phyloP scores from a whole-genome alignment of 1,140 invertebrate genomes.

The Coelopa frigida region DNA sequence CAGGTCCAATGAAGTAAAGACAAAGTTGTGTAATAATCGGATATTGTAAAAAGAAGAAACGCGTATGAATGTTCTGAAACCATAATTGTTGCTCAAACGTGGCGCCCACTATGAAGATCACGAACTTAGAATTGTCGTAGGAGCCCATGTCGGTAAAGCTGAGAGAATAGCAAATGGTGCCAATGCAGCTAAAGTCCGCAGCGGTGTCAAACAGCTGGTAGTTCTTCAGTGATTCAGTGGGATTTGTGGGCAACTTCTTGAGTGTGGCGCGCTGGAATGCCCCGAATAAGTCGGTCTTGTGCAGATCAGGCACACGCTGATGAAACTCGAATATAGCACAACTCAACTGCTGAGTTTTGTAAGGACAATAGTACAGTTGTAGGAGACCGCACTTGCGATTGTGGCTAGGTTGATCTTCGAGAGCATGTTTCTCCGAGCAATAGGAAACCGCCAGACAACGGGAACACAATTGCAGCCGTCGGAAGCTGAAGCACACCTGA shows the following conservation, averaged over 20 bases:
- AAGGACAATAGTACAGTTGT: conserved; percentile 18
- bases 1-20: conserved; percentile 25
- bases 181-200: conserved; percentile 28
- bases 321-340: neutral
- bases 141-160: neutral
- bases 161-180: conserved; percentile 19
- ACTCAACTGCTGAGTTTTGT: conserved; percentile 5
- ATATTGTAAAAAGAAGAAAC: conserved; percentile 25
- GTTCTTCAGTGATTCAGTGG: conserved; percentile 9
- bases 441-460: conserved; percentile 22
- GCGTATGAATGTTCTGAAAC: conserved; percentile 24
- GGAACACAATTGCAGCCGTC: conserved; percentile 5
- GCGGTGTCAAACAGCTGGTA: conserved; percentile 19
- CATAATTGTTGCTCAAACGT: conserved; percentile 16
- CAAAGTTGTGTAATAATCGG: conserved; percentile 16
- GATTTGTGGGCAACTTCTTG: conserved; percentile 7
- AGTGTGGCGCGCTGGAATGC: conserved; percentile 13
- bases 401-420: conserved; percentile 13
- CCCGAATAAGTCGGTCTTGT: conserved; percentile 13
- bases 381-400: conserved; percentile 17
- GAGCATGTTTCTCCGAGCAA: conserved; percentile 18
- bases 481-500: conserved; percentile 18
- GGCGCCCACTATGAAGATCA: conserved; percentile 24
- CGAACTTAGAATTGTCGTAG: conserved; percentile 7
- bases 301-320: neutral